These are phyloP conservation scores for Gnatocerus cornutus DNA, from an alignment of 2,888 invertebrate species.

Conservation along the genomic window DNA sequence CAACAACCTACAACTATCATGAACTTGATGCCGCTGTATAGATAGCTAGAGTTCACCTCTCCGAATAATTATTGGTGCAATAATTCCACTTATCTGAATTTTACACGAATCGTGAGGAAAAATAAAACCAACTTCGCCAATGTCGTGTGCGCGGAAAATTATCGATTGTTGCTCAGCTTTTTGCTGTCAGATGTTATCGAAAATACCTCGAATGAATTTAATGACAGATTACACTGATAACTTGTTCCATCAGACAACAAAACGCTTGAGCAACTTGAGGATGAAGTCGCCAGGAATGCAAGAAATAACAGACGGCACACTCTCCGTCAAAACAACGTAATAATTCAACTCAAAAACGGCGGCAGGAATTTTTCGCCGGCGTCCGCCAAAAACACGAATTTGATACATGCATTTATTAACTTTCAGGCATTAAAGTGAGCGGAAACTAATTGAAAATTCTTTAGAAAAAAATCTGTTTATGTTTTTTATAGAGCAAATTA, in stretches of 20 bases:
- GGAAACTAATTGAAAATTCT: too few relatives aligned
- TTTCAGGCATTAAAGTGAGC: too few relatives aligned
- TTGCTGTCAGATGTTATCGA: background rate
- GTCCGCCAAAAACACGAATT: background rate
- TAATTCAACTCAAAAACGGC: background rate
- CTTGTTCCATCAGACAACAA: slow-evolving; percentile 7
- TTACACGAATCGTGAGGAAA: slow-evolving; percentile 5
- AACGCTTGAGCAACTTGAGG: background rate
- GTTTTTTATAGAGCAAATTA: too few relatives aligned
- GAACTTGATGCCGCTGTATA: slow-evolving; percentile 24
- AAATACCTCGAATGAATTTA: background rate
- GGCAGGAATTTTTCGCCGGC: slow-evolving; percentile 1
- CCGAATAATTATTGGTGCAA: slow-evolving; percentile 33
- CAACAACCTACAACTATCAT: slow-evolving; percentile 32
- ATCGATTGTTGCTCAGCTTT: slow-evolving; percentile 5
- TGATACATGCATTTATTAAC: background rate
- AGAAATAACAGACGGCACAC: slow-evolving; percentile 11
- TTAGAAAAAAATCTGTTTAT: too few relatives aligned
- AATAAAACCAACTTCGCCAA: background rate
- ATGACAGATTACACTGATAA: slow-evolving; percentile 10
- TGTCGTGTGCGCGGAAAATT: slow-evolving; percentile 2
- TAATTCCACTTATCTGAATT: slow-evolving; percentile 17
- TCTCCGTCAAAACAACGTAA: background rate
- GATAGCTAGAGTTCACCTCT: slow-evolving; percentile 33
- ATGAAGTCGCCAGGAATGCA: slow-evolving; percentile 8